Evolutionary conservation across 2,888 invertebrate species (phyloP).

Genomic region (Acleris sparsana): DNA sequence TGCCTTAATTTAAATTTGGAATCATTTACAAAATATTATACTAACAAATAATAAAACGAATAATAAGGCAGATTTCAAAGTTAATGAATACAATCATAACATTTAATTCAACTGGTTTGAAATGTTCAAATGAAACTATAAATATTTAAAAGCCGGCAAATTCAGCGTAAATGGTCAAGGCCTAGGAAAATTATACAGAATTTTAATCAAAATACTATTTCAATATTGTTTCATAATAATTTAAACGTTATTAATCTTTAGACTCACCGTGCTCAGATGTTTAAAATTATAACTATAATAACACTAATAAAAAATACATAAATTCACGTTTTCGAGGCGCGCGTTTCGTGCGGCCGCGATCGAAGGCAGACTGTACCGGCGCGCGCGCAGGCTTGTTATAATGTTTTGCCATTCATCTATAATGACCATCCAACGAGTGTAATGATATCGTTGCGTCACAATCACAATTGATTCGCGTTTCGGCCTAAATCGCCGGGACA

Average conservation of each 20-base stretch:
- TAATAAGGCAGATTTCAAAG: no score
- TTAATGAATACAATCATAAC: no score
- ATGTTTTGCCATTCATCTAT: slow-evolving; percentile 19
- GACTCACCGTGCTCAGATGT: neutral
- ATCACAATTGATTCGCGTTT: slow-evolving; percentile 17
- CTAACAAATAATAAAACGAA: no score
- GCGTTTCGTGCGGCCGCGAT: slow-evolving; percentile 4
- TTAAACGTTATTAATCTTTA: neutral
- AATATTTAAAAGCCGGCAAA: no score
- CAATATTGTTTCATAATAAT: neutral
- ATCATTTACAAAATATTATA: no score
- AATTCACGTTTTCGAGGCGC: neutral
- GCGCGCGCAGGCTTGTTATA: slow-evolving; percentile 22
- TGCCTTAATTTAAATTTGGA: no score
- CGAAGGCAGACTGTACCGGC: slow-evolving; percentile 11
- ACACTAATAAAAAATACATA: neutral
- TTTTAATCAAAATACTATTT: no score
- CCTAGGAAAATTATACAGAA: no score
- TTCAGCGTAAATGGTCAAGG: no score
- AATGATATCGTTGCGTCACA: slow-evolving; percentile 16
- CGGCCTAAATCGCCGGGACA: neutral
- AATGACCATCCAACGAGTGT: slow-evolving; percentile 10
- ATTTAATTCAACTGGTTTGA: no score
- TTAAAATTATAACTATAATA: neutral
- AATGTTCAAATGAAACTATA: no score